These are phyloP conservation scores for Mormyrops attenuatus DNA, from an alignment of 2,797 vertebrate genomes.

Conservation along the genomic window DNA sequence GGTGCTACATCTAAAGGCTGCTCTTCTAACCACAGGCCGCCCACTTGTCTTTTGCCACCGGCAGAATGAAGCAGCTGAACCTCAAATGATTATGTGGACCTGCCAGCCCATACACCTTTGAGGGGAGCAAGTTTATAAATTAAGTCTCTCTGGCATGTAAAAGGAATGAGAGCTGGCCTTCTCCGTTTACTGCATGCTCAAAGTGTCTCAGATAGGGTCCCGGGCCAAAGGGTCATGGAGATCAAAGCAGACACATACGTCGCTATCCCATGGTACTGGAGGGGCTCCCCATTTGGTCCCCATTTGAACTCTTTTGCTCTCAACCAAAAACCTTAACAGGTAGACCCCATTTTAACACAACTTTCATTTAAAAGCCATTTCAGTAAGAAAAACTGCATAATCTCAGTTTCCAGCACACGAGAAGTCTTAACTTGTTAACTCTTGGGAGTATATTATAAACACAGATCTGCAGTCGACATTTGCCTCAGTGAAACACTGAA, in stretches of 20 bases:
- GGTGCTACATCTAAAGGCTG: neutral
- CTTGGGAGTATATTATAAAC: neutral
- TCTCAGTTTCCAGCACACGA: neutral
- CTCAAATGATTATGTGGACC: neutral
- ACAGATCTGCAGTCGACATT: neutral
- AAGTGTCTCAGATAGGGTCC: neutral
- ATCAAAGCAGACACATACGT: neutral
- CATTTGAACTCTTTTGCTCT: neutral
- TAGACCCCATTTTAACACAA: neutral
- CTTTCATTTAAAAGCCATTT: neutral
- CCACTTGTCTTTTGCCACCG: neutral
- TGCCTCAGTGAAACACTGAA: neutral
- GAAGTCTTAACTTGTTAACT: neutral
- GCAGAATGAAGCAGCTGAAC: neutral
- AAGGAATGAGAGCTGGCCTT: neutral
- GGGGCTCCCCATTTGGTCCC: neutral
- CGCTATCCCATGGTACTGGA: neutral
- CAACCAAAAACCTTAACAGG: neutral
- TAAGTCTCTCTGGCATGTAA: neutral
- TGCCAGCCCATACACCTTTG: neutral
- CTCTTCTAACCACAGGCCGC: neutral
- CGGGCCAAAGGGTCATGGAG: neutral
- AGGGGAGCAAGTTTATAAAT: constrained; percentile 10
- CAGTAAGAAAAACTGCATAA: too few relatives aligned
- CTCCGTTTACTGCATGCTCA: neutral